Percentiles rank a stretch among this genome's conserved stretches.
Evolutionary conservation across 1,140 invertebrate genomes (phyloP).

Genomic region (Solenopsis invicta): DNA sequence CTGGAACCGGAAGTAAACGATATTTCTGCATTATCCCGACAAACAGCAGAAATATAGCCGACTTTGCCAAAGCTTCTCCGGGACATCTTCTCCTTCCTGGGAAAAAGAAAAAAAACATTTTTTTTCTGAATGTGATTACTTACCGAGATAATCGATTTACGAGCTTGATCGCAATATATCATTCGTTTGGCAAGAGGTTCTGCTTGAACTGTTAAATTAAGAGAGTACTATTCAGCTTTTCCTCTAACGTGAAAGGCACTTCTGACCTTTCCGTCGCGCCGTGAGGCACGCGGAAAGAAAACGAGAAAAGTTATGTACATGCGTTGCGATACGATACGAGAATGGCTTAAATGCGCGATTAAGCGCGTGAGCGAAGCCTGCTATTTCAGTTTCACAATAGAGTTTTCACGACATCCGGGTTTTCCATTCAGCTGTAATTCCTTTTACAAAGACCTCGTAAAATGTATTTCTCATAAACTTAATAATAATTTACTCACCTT

Average conservation of each 20-base stretch:
- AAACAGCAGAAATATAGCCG: slow-evolving; percentile 92
- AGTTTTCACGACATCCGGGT: background rate
- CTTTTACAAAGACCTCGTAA: background rate
- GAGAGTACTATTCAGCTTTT: slow-evolving; percentile 4
- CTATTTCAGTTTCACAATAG: background rate
- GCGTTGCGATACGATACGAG: background rate
- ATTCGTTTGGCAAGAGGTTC: background rate
- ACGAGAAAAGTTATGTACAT: background rate
- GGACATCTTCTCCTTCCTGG: slow-evolving; percentile 92
- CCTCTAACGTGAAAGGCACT: background rate
- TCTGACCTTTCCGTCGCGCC: background rate
- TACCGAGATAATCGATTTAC: background rate
- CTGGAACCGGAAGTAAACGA: slow-evolving; percentile 80
- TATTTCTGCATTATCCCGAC: slow-evolving; percentile 90
- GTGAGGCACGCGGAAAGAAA: slow-evolving; percentile 16
- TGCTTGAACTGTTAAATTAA: background rate
- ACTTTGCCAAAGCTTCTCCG: slow-evolving; percentile 91
- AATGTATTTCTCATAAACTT: background rate
- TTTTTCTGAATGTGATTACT: background rate
- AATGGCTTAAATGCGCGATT: background rate
- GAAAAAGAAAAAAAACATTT: background rate
- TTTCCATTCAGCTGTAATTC: background rate
- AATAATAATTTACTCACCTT: slow-evolving; percentile 86
- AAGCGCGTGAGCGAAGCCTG: background rate
- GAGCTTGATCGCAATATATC: background rate